Evolutionary conservation across 2,888 invertebrate species (phyloP), one percentile per base, ranked within the genome.

Genomic region (Monopis laevigella): DNA sequence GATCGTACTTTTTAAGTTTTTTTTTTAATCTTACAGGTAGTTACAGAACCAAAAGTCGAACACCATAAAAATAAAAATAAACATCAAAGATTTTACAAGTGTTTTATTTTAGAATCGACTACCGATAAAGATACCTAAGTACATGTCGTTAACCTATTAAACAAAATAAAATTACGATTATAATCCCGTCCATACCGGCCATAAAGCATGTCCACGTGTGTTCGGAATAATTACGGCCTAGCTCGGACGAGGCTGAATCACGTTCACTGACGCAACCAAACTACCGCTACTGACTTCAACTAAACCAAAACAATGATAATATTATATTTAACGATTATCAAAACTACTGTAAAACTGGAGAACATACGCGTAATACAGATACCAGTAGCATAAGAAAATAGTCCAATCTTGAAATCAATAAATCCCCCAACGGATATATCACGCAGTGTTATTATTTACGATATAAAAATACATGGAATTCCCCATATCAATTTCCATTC

Each of bases 401-500:
- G 59, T 56, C 59, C 56, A 58, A 53, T 58, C 60, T 61, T 65
- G 65, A 66, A 66, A 62, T 65, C 67, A 46, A 67, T 62, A 66
- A 72, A 72, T 67, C 65, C 59, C 59, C 65, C 62, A 21, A 65
- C 75, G 78, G 80, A 77, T 74, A 73, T 75, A 77, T 75, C 78
- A 74, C 69, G 75, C 75, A 50, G 74, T 63, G 77, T 68, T 74
- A 73, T 77, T 67, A 75, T 77, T 75, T 75, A 77, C 70, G 71
- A 71, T 65, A 64, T 64, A 70, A 68, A 65, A 75, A 80, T 75
- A 72, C 74, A 74, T 73, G 69, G 72, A 60, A 74, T 75, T 74
- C 74, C 72, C 73, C 70, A 73, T 74, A 71, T 70, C 64, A 73
- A 74, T 77, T 75, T 67, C 72, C 80, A 80, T 80, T 80, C 80